Evolutionary conservation across 1,140 invertebrate species (phyloP).

Genomic region (Aphidius ervi): DNA sequence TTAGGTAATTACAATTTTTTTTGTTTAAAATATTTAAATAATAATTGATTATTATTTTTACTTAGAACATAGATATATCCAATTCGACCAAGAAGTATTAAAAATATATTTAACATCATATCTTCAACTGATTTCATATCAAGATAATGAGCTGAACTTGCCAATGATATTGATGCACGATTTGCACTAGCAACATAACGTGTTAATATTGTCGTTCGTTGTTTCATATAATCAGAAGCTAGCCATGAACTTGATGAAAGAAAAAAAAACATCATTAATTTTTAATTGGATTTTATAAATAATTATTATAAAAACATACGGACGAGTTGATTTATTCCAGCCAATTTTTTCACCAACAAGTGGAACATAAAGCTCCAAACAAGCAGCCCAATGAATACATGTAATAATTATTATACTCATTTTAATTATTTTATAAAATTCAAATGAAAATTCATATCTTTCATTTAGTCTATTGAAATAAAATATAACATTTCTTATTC

Average conservation of each 20-base stretch:
- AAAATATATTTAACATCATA: constrained; percentile 38
- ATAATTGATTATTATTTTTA: constrained; percentile 20
- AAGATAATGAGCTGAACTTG: constrained; percentile 38
- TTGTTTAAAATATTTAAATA: constrained; percentile 10
- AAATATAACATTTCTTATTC: constrained; percentile 33
- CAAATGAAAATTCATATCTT: constrained; percentile 23
- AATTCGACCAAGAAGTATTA: constrained; percentile 37
- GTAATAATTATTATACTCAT: constrained; percentile 30
- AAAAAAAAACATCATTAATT: constrained; percentile 10
- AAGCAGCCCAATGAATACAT: constrained; percentile 41
- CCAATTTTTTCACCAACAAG: constrained; percentile 21
- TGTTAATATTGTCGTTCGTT: constrained; percentile 23
- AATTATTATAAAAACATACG: constrained; percentile 9
- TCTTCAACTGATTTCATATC: constrained; percentile 36
- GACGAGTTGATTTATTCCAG: constrained; percentile 11
- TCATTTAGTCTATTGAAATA: constrained; percentile 22
- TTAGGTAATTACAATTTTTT: constrained; percentile 6
- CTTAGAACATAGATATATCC: constrained; percentile 41
- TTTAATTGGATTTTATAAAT: constrained; percentile 10
- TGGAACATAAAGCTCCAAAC: constrained; percentile 42
- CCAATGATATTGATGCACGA: constrained; percentile 37
- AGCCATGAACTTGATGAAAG: constrained; percentile 40
- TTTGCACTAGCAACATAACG: constrained; percentile 41
- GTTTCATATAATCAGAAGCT: constrained; percentile 28
- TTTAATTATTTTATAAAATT: constrained; percentile 34